Base-by-base conservation (phyloP, 2,113 vertebrate species). In the Ophthalmolycus amberensis region DNA sequence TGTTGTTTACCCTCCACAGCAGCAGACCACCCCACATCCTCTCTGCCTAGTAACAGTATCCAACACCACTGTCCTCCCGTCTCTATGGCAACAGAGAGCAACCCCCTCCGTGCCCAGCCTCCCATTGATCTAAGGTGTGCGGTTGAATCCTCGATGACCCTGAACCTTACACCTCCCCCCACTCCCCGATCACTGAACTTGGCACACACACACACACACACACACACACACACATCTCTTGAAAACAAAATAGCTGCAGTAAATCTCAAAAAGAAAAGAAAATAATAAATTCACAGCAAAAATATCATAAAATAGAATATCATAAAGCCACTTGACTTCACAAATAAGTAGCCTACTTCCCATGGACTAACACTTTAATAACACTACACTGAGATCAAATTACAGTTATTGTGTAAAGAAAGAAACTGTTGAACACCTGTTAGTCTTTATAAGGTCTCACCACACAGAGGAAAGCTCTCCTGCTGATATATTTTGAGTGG, bases 21-120 rank as follows among this genome's bases (percentile, higher is more conserved):
- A 73, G 66, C 78, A 71, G 66, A 79, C 79, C 80, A 79, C 64
- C 84, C 83, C 79, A 32, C 54, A 34, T 62, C 18, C 54, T 70
- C 46, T 83, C 90, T 92, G 91, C 91, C 89, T 93, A 84, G 88
- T 84, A 92, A 94, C 93, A 93, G 92, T 92, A 92, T 89, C 92
- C 85, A 92, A 91, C 90, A 85, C 91, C 93, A 91, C 91, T 93
- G 92, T 95, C 93, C 94, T 91, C 84, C 89, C 83, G 90, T 95
- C 90, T 87, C 95, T 90, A 95, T 96, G 89, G 95, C 90, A 96
- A 95, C 95, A 92, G 83, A 89, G 88, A 86, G 84, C 86, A 79
- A 76, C 87, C 89, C 88, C 85, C 85, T 71, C 66, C 87, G 85
- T 82, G 85, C 48, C 82, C 71, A 79, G 71, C 80, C 79, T 82